Percentiles rank a stretch among this genome's conserved stretches.
Conservation (phyloP, 2,888 invertebrate species). For the Stomorhina lunata region DNA sequence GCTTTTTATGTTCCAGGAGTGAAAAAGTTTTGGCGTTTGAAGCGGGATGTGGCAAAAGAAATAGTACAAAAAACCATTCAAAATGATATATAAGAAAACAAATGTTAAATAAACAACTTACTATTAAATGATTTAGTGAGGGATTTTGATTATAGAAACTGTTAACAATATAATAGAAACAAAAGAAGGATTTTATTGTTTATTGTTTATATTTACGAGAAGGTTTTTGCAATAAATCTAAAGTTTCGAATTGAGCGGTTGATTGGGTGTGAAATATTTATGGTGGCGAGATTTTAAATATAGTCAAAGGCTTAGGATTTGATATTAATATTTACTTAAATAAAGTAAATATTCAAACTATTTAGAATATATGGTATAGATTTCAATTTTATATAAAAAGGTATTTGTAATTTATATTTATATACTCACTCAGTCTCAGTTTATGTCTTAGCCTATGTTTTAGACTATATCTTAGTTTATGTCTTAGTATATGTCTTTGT, state of each 20-base stretch:
- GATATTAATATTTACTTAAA: too few relatives aligned
- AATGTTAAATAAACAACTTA: conserved; percentile 46
- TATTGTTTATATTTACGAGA: not conserved
- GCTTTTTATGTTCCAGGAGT: not conserved
- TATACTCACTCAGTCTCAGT: too few relatives aligned
- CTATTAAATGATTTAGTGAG: conserved; percentile 52
- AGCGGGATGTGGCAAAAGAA: not conserved
- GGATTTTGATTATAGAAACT: conserved; percentile 31
- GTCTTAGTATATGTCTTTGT: too few relatives aligned
- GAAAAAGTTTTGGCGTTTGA: too few relatives aligned
- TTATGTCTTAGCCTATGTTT: too few relatives aligned
- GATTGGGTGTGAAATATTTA: not conserved
- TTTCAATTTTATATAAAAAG: too few relatives aligned
- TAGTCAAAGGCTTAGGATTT: too few relatives aligned
- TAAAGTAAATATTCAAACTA: too few relatives aligned
- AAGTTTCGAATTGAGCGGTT: not conserved
- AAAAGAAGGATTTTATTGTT: not conserved
- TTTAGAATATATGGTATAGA: too few relatives aligned
- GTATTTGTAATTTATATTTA: too few relatives aligned
- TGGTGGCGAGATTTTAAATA: too few relatives aligned
- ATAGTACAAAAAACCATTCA: not conserved
- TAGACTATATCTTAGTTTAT: too few relatives aligned
- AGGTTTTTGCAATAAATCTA: not conserved
- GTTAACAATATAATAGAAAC: conserved; percentile 18
- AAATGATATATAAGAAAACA: not conserved